Evolutionary conservation across 2,113 vertebrate genomes (phyloP), one percentile per base, ranked within the genome.

Genomic region (Tychaedon coryphoeus): DNA sequence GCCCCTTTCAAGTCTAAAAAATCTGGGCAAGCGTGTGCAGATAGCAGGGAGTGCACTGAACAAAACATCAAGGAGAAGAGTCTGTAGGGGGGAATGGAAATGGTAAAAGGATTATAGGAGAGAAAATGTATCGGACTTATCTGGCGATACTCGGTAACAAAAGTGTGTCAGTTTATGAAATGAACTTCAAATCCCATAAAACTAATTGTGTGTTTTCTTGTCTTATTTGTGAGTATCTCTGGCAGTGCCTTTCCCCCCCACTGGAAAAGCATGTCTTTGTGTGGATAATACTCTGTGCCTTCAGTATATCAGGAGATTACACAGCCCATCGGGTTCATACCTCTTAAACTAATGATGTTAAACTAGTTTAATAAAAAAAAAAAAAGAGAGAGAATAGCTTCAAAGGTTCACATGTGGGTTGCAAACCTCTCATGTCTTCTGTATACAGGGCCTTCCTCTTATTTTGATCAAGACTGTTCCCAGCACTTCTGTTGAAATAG

Each of bases 401-500:
- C 96, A 97, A 97, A 97, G 95, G 92, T 94, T 92, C 93, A 42
- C 95, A 90, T 91, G 95, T 95, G 95, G 86, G 95, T 80, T 97
- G 92, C 92, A 96, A 97, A 91, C 92, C 93, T 97, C 97, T 97
- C 92, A 73, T 91, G 93, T 95, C 95, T 92, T 91, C 96, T 95
- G 90, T 94, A 96, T 86, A 96, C 96, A 95, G 93, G 93, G 84
- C 93, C 88, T 97, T 97, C 95, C 94, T 96, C 97, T 94, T 93
- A 92, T 97, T 97, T 96, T 97, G 96, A 96, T 97, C 96, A 95
- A 88, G 95, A 74, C 96, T 87, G 88, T 97, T 97, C 93, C 92
- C 94, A 94, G 96, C 95, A 88, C 93, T 96, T 93, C 62, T 95
- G 93, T 77, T 67, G 94, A 91, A 97, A 94, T 60, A 54, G 83